A percentile compares a stretch with the other conserved stretches of the same genome.
Evolutionary conservation across 2,797 vertebrate species (phyloP).

Genomic region (Protosalanx chinensis): DNA sequence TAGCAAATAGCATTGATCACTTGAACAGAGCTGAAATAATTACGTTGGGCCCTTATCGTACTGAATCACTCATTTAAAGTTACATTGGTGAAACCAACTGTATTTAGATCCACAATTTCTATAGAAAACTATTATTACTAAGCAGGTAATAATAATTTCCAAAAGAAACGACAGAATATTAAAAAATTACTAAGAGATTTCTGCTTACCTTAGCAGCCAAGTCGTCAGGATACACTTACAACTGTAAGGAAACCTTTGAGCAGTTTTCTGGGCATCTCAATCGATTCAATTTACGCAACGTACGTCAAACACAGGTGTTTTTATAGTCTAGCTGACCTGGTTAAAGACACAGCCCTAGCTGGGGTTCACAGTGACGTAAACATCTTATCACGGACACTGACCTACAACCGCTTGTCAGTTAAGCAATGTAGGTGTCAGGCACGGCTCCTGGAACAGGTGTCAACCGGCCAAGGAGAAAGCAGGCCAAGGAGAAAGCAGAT

Average conservation of each 20-base stretch:
- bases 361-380: slow-evolving; percentile 23
- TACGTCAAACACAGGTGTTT: slow-evolving; percentile 6
- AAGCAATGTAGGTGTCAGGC: neutral
- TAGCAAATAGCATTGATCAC: neutral
- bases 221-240: neutral
- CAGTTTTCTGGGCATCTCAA: neutral
- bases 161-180: neutral
- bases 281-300: neutral
- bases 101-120: neutral
- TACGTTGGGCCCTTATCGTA: neutral
- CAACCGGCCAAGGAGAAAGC: neutral
- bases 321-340: slow-evolving; percentile 38
- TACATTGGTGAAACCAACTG: neutral
- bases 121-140: too few relatives aligned
- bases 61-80: neutral
- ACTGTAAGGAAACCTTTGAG: neutral
- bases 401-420: neutral
- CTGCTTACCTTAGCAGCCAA: slow-evolving; percentile 11
- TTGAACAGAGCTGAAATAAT: neutral
- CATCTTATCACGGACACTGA: slow-evolving; percentile 8
- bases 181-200: neutral
- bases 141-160: too few relatives aligned
- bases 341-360: slow-evolving; percentile 32
- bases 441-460: neutral
- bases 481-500: neutral